Conservation (phyloP, 2,797 vertebrate genomes). For the Gallirallus australis region DNA sequence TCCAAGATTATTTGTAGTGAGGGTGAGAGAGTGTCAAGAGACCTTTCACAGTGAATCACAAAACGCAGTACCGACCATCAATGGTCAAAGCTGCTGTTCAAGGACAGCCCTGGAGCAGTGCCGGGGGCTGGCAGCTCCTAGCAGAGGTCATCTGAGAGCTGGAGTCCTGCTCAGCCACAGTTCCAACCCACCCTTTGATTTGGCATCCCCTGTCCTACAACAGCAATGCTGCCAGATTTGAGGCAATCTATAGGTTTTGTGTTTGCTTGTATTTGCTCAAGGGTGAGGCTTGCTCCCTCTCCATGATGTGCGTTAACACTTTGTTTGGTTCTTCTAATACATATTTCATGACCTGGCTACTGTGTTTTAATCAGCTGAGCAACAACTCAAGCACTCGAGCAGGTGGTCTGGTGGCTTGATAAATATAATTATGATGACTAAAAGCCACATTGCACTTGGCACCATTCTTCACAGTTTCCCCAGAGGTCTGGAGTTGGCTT, state of each 20-base stretch:
- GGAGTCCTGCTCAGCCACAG: fast-evolving
- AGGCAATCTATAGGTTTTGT: background rate
- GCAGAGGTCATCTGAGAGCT: background rate
- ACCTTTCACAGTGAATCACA: background rate
- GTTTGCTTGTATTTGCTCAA: background rate
- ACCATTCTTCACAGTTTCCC: background rate
- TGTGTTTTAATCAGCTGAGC: conserved; percentile 6
- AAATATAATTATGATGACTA: conserved; percentile 56
- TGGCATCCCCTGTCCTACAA: background rate
- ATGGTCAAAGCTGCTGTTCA: fast-evolving
- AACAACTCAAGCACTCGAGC: conserved; percentile 27
- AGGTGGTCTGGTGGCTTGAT: conserved; percentile 59
- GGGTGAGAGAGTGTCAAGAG: background rate
- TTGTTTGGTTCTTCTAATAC: conserved; percentile 23
- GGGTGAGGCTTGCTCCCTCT: background rate
- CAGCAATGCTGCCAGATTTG: background rate
- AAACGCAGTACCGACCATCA: background rate
- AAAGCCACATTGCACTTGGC: conserved; percentile 48
- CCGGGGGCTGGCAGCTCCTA: background rate
- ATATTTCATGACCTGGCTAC: conserved; percentile 56
- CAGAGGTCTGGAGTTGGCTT: background rate
- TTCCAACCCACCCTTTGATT: background rate
- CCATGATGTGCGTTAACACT: background rate
- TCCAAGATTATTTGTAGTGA: background rate
- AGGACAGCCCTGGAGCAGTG: background rate